Base-by-base conservation (phyloP, 2,113 vertebrate genomes). In the Pachyramphus minor region DNA sequence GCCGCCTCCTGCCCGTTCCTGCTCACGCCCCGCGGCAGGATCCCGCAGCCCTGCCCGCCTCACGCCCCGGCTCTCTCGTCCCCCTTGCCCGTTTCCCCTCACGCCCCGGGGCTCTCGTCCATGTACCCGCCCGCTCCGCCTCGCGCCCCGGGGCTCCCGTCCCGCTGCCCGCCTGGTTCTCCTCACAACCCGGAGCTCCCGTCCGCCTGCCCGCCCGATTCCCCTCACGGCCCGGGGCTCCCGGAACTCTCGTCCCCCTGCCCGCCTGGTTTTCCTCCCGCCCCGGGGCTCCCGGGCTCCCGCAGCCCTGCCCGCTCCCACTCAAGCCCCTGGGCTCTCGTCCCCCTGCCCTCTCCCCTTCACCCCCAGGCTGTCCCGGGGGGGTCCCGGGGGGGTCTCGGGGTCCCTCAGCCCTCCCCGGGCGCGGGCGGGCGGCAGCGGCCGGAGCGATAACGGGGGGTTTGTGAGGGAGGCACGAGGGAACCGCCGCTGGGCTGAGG, bases 401-500 rank as follows among this genome's bases (percentile, higher is more conserved):
- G 7, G 24, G 11, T 7, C 59, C 60, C 41, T 1, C 31, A 47
- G 49, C 72, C 60, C 60, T n/a, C 5, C 28, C 17, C 35, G 44
- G 42, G 53, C 22, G n/a, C 41, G 45, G 67, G 11, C 41, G 6
- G 39, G 39, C 6, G 2, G 47, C 5, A 6, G 47, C 1, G 1
- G 67, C 45, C 67, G 9, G 24, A 8, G 71, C 12, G 2, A 5
- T 33, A 33, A 20, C 30, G 5, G 23, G 21, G 13, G 22, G 8
- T 50, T 0, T 1, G 2, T 11, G 42, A 80, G 14, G 2, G 41
- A 47, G 3, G 4, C 15, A 5, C 0, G 4, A 31, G 2, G 5
- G 11, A 33, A 10, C 0, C 5, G 17, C 2, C 5, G 4, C 0
- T 4, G 5, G 3, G 5, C 53, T 33, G 30, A 33, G 2, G 2